phyloP scores from a whole-genome alignment of 2,888 invertebrate species.

The Mimumesa dahlbomi region DNA sequence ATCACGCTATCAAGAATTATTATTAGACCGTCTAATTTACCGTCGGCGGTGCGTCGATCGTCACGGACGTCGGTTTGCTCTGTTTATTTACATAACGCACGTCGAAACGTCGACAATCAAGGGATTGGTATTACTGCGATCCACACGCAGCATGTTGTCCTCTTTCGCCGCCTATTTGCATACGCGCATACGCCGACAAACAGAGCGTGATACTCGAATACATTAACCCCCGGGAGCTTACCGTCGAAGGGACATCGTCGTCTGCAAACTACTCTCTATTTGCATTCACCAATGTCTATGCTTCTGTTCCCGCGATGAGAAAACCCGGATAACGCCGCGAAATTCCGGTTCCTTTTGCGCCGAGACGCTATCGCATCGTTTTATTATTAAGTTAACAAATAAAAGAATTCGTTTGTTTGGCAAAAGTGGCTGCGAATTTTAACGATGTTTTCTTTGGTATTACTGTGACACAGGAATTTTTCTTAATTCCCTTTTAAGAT shows the following conservation, averaged over 20 bases:
- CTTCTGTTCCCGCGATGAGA: background rate
- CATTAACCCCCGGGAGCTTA: constrained; percentile 53
- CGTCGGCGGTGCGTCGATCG: background rate
- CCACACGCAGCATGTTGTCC: constrained; percentile 30
- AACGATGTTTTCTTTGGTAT: too few relatives aligned
- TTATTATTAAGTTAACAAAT: too few relatives aligned
- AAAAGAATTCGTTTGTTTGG: too few relatives aligned
- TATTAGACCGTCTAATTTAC: too few relatives aligned
- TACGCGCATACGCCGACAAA: constrained; percentile 43
- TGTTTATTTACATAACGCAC: constrained; percentile 40
- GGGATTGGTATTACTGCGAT: constrained; percentile 28
- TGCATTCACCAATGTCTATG: constrained; percentile 51
- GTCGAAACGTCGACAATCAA: constrained; percentile 31
- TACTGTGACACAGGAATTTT: too few relatives aligned
- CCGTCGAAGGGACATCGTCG: constrained; percentile 39
- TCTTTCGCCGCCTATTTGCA: constrained; percentile 55
- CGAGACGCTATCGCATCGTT: too few relatives aligned
- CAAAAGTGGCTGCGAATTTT: too few relatives aligned
- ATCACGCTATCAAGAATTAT: too few relatives aligned
- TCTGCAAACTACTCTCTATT: constrained; percentile 55
- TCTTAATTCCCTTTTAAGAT: too few relatives aligned
- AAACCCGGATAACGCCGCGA: background rate
- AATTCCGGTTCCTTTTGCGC: background rate
- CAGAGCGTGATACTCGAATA: constrained; percentile 53
- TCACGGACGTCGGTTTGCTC: constrained; percentile 1